Evolutionary conservation across 2,888 invertebrate genomes (phyloP), one percentile per base, ranked within the genome.

Genomic region (Ochropleura plecta): DNA sequence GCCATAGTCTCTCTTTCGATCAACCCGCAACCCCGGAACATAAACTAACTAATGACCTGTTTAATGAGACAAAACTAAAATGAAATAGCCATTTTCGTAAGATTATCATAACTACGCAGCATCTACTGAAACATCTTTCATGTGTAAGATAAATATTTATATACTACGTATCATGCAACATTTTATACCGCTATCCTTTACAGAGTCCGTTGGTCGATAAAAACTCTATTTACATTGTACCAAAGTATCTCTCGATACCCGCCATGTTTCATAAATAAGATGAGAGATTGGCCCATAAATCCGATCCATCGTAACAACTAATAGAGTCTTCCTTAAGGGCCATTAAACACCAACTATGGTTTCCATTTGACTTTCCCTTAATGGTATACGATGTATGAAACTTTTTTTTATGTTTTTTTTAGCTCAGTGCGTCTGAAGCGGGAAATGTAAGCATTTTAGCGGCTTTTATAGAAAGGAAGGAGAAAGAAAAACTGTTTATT

Each of bases 221-320:
- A 82, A 79, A 70, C 68, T 49, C 62, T 83, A 79, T 83, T 79
- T 82, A 82, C 82, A 82, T 79, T 82, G 82, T 83, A 75, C 63
- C 64, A 7, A 69, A 72, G 72, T 30, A 76, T 82, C 74, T 71
- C 55, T 12, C 49, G 70, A 70, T 76, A 87, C 84, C 85, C 86
- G 80, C 83, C 81, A 83, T 88, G 88, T 89, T 90, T 88, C 89
- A 89, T 88, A 89, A 86, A 86, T 83, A 81, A 83, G 84, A 86
- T 86, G 88, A 88, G 86, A 92, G 90, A 93, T 92, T 90, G 92
- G 86, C 76, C 81, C 89, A 93, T 94, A 94, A 94, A 94, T 94
- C 90, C 88, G 82, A 88, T 82, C 84, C 86, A 88, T 89, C 90
- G 89, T 90, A 92, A 85, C 88, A 89, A 91, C 93, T 94, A 93